Evolutionary conservation across 1,140 invertebrate genomes (phyloP).

Genomic region (Steinernema khuongi): DNA sequence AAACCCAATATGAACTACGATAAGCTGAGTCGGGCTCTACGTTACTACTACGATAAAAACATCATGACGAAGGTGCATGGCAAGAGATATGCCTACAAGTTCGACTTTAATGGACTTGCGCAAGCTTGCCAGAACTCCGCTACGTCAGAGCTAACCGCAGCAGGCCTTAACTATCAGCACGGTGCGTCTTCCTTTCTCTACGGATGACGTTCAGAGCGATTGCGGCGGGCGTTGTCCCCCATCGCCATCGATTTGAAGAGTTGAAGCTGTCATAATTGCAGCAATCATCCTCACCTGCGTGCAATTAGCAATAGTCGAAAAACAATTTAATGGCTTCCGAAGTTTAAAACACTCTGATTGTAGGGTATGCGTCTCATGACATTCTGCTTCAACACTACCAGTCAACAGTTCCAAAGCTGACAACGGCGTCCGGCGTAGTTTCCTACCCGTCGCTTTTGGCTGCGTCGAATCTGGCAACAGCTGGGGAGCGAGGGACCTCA

Average conservation of each 20-base stretch:
- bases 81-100: conserved; percentile 66
- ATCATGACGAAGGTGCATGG: conserved; percentile 98
- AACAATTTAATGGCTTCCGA: neutral
- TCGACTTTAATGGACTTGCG: conserved; percentile 61
- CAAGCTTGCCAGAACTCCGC: conserved; percentile 48
- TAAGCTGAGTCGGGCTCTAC: conserved; percentile 89
- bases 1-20: conserved; percentile 99
- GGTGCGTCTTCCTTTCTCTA: neutral
- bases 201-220: too few species aligned
- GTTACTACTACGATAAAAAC: conserved; percentile 96
- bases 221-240: neutral
- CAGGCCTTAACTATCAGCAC: neutral
- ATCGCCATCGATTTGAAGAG: neutral
- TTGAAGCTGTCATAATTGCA: neutral
- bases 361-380: conserved; percentile 5
- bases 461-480: neutral
- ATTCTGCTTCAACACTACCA: conserved; percentile 8
- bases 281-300: neutral
- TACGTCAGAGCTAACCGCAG: neutral
- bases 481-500: neutral
- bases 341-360: neutral
- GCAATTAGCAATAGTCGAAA: neutral
- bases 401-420: neutral
- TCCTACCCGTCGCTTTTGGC: neutral
- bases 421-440: neutral